These are phyloP conservation scores for Gallinago stenura DNA, from an alignment of 2,797 vertebrate species.

Conservation along the genomic window DNA sequence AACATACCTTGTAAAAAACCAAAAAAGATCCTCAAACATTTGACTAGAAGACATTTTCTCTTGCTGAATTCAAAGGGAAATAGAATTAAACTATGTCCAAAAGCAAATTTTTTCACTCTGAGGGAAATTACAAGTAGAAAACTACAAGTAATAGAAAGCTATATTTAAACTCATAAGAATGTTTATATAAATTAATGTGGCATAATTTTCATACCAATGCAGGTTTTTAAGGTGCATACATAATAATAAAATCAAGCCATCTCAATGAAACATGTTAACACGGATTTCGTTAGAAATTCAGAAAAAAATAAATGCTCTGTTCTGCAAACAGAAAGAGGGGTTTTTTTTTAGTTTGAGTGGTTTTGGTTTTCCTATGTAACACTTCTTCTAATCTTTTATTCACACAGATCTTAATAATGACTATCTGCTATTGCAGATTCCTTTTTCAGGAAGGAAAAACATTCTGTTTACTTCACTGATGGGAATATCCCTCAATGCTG, in stretches of 20 bases:
- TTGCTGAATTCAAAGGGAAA: background rate
- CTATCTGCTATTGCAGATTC: constrained; percentile 29
- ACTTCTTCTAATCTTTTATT: background rate
- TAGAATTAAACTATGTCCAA: background rate
- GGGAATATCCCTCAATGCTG: constrained; percentile 86
- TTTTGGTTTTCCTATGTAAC: background rate
- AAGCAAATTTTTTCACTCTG: background rate
- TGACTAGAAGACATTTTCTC: background rate
- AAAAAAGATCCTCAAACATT: background rate
- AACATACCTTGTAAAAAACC: background rate
- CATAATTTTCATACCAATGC: background rate
- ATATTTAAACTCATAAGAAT: background rate
- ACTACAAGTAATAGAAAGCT: background rate
- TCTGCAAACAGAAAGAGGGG: background rate
- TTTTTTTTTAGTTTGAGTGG: background rate
- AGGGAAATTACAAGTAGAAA: background rate
- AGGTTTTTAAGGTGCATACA: background rate
- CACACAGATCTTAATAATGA: background rate
- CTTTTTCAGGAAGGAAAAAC: constrained; percentile 84
- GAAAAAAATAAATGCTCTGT: background rate
- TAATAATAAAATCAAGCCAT: background rate
- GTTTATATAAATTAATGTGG: background rate
- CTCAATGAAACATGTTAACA: background rate
- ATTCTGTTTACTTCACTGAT: constrained; percentile 91
- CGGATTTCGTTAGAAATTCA: background rate